Conservation (phyloP, 2,888 invertebrate species). For the Podabrus alpinus region DNA sequence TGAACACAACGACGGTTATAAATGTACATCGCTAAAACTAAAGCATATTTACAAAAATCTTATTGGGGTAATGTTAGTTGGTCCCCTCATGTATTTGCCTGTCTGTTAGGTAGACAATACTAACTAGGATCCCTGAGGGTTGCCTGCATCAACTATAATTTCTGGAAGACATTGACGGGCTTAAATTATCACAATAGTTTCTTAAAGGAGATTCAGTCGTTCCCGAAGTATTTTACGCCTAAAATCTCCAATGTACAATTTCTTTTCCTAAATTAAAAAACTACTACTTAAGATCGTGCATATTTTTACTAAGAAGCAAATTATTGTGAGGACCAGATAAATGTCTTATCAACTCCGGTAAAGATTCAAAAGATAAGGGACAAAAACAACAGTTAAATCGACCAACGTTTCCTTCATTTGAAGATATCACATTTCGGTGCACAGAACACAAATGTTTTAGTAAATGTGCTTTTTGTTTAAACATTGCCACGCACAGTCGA, state of each 20-base stretch:
- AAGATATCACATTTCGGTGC: constrained; percentile 85
- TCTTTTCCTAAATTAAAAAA: constrained; percentile 14
- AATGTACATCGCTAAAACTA: constrained; percentile 42
- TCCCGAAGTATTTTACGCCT: constrained; percentile 32
- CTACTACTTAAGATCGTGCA: constrained; percentile 67
- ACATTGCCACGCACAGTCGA: constrained; percentile 87
- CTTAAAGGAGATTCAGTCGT: constrained; percentile 28
- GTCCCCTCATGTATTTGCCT: constrained; percentile 41
- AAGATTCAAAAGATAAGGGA: constrained; percentile 80
- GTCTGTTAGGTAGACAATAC: constrained; percentile 38
- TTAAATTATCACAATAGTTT: constrained; percentile 39
- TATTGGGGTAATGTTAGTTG: constrained; percentile 34
- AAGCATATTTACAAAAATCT: constrained; percentile 40
- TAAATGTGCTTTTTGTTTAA: constrained; percentile 87
- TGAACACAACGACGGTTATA: constrained; percentile 55
- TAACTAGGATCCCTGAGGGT: constrained; percentile 45
- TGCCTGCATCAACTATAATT: constrained; percentile 38
- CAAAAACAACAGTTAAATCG: constrained; percentile 88
- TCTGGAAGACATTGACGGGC: constrained; percentile 37
- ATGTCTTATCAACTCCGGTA: constrained; percentile 85
- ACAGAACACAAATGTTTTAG: constrained; percentile 88
- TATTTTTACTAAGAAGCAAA: constrained; percentile 82
- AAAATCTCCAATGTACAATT: constrained; percentile 18
- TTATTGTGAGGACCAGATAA: constrained; percentile 88
- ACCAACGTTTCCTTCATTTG: constrained; percentile 74